These are phyloP conservation scores for Rhynchophorus ferrugineus DNA, from an alignment of 1,140 invertebrate species.

Conservation along the genomic window DNA sequence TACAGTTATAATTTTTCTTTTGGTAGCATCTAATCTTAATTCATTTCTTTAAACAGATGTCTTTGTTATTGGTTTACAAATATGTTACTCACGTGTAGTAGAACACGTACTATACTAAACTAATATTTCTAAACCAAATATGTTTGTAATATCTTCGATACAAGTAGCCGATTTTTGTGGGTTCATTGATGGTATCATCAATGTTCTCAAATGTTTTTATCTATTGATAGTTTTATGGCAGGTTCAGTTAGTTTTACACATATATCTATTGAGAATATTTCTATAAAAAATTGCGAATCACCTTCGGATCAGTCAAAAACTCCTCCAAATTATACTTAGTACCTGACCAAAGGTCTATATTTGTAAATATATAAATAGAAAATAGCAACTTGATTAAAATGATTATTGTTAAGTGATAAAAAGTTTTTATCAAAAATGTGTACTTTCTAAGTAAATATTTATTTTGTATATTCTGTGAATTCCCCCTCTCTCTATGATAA, in stretches of 20 bases:
- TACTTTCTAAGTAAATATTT: not conserved
- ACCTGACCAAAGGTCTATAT: constrained; percentile 6
- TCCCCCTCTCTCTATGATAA: not conserved
- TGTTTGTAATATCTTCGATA: not conserved
- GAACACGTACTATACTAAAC: not conserved
- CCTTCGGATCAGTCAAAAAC: too few species aligned
- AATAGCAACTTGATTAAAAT: too few species aligned
- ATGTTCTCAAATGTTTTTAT: too few species aligned
- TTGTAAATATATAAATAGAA: too few species aligned
- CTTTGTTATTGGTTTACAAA: not conserved
- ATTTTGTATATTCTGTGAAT: not conserved
- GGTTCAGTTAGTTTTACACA: too few species aligned
- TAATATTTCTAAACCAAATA: not conserved
- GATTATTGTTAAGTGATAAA: not conserved
- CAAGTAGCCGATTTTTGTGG: too few species aligned
- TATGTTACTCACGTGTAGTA: not conserved
- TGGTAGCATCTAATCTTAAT: too few species aligned
- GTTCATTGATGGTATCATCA: too few species aligned
- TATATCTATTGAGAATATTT: too few species aligned
- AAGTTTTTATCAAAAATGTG: not conserved
- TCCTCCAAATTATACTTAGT: constrained; percentile 4
- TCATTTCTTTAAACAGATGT: not conserved
- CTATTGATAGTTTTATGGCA: too few species aligned
- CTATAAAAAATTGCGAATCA: too few species aligned
- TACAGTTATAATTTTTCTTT: too few species aligned